phyloP scores from a whole-genome alignment of 2,797 vertebrate species.

The Ibycter americanus region DNA sequence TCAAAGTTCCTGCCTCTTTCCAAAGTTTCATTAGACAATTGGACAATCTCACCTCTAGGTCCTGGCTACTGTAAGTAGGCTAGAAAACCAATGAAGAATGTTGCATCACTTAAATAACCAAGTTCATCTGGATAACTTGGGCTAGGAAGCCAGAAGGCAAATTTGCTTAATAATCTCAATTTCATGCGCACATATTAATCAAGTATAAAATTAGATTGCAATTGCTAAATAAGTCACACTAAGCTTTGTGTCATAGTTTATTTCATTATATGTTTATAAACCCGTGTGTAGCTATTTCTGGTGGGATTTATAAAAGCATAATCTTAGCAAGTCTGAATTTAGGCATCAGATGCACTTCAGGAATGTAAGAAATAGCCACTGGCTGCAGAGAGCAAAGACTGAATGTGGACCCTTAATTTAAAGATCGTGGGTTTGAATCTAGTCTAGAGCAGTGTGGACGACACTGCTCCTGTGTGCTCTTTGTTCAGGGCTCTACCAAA shows the following conservation, averaged over 20 bases:
- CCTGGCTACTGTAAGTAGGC: not conserved
- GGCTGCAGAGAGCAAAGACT: not conserved
- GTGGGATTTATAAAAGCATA: not conserved
- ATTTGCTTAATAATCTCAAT: not conserved
- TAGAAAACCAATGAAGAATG: not conserved
- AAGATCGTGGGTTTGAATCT: fast-evolving
- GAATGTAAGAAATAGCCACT: not conserved
- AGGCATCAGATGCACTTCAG: fast-evolving
- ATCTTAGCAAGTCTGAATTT: not conserved
- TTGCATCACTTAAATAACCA: not conserved
- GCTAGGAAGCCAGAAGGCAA: not conserved
- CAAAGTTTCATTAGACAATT: not conserved
- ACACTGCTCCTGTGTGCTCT: not conserved
- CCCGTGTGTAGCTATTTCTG: not conserved
- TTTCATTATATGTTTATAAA: not conserved
- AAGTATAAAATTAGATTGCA: not conserved
- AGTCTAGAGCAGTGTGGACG: too few relatives aligned
- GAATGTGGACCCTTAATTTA: not conserved
- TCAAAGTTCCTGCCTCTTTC: not conserved
- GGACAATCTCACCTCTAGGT: not conserved
- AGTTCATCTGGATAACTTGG: not conserved
- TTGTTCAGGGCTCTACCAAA: not conserved
- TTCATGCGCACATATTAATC: not conserved
- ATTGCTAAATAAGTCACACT: not conserved
- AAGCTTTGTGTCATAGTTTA: not conserved